Evolutionary conservation across 1,140 invertebrate genomes (phyloP), one percentile per base, ranked within the genome.

Genomic region (Bombus confusus): DNA sequence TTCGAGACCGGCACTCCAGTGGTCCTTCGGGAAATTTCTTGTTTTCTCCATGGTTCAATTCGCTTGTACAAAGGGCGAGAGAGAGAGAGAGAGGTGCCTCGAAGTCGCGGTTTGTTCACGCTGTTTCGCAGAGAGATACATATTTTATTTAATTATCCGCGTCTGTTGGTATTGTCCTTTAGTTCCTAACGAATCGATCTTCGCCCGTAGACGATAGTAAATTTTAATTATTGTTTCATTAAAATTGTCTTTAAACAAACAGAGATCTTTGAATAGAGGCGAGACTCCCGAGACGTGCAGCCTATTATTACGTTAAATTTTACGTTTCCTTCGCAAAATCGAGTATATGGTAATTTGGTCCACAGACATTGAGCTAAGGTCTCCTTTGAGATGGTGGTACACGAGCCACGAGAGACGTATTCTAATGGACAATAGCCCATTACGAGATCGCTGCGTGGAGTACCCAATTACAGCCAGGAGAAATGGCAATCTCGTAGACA

Each of bases 11-110:
- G 52, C 85, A 52, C 86, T 86, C 28, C 88, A 83, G 75, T 25
- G 80, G 84, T 75, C 88, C 88, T 88, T 47, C 83, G 88, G 88
- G 88, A 89, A 89, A 89, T 89, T 89, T 89, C 84, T 84, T 76
- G 85, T 86, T 81, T 88, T 80, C 87, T 83, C 85, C 71, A 62
- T 41, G 84, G 79, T 86, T 80, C 88, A 79, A 89, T 89, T 86
- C 59, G 37, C 74, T 59, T 22, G 52, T 69, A 25, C n/a, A 64
- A 64, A 72, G 52, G 31, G 28, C 18, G 25, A 52, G 22, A 43
- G 4, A 72, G 52, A 28, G 28, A 18, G 25, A 52, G 22, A 43
- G 4, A 59, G 34, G 28, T 3, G 31, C 25, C 28, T n/a, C 6
- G 81, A 22, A 28, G 64, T 59, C 43, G 75, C 66, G 82, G 82